Evolutionary conservation across 1,140 invertebrate species (phyloP).

Genomic region (Rhagoletis pomonella): DNA sequence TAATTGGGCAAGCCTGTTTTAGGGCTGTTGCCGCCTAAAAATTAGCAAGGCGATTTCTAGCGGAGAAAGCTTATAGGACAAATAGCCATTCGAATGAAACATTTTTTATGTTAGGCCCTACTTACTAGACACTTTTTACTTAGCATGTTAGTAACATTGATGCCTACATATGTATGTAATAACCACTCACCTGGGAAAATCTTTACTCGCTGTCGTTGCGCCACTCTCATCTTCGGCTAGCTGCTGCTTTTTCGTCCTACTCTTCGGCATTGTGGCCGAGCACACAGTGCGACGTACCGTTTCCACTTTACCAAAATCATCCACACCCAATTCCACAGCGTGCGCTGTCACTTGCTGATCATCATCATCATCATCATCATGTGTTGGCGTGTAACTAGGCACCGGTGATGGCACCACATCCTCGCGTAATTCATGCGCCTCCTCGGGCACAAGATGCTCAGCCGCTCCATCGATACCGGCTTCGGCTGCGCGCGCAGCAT

Average conservation of each 20-base stretch:
- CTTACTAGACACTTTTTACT: too few relatives aligned
- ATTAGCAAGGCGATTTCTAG: too few relatives aligned
- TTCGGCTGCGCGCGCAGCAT: background rate
- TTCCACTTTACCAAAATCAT: conserved; percentile 58
- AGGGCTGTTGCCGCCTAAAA: too few relatives aligned
- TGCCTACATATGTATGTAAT: too few relatives aligned
- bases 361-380: background rate
- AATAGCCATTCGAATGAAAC: too few relatives aligned
- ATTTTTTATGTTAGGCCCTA: too few relatives aligned
- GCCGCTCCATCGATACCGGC: background rate
- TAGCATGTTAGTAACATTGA: too few relatives aligned
- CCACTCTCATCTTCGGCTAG: background rate
- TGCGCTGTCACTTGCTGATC: conserved; percentile 10
- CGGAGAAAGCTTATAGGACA: too few relatives aligned
- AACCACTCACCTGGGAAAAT: conserved; percentile 67
- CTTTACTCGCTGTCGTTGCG: conserved; percentile 57
- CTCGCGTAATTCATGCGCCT: conserved; percentile 37
- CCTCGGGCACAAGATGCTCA: conserved; percentile 14
- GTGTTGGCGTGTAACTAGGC: background rate
- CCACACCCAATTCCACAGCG: background rate
- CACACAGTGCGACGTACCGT: conserved; percentile 64
- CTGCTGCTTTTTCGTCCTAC: background rate
- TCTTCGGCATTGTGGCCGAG: conserved; percentile 37
- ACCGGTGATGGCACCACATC: background rate
- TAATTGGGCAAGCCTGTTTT: too few relatives aligned